Percentiles rank a stretch among this genome's conserved stretches.
Evolutionary conservation across 2,797 vertebrate genomes (phyloP).

Genomic region (Alfaro cultratus): DNA sequence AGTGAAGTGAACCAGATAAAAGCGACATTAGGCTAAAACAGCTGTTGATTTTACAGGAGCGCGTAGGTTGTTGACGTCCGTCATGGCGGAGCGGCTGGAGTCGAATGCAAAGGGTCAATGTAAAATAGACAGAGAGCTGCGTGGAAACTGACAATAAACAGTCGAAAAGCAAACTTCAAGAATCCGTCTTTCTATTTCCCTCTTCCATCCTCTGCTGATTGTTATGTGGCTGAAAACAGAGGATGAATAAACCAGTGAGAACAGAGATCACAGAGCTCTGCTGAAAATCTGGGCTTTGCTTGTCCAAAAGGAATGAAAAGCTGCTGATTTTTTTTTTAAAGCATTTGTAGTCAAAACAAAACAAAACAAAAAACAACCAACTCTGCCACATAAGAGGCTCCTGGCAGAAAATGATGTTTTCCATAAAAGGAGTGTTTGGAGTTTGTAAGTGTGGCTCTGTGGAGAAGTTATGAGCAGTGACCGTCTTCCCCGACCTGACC

Average conservation of each 20-base stretch:
- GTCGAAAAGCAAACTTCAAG: neutral
- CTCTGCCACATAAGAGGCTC: neutral
- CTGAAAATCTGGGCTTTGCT: constrained; percentile 9
- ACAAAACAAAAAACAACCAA: neutral
- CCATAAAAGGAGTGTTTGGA: neutral
- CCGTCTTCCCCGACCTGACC: neutral
- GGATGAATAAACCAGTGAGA: constrained; percentile 51
- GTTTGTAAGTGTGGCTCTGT: neutral
- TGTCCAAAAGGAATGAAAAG: neutral
- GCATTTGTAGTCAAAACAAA: neutral
- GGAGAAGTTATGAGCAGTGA: neutral
- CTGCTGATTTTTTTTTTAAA: neutral
- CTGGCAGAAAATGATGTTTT: neutral
- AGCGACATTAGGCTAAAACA: too few species aligned
- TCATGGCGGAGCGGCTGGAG: too few species aligned
- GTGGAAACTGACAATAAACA: constrained; percentile 10
- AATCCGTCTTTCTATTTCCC: neutral
- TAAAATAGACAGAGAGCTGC: neutral
- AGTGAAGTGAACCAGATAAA: too few species aligned
- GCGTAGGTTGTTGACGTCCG: too few species aligned
- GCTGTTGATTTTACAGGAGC: too few species aligned
- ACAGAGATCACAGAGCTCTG: constrained; percentile 12
- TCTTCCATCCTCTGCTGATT: constrained; percentile 16
- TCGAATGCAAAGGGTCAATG: too few species aligned
- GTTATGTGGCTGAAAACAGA: neutral